A percentile compares a stretch with the other conserved stretches of the same genome.
These are phyloP conservation scores for Pandemis heparana DNA, from an alignment of 2,888 invertebrate species.

Conservation along the genomic window DNA sequence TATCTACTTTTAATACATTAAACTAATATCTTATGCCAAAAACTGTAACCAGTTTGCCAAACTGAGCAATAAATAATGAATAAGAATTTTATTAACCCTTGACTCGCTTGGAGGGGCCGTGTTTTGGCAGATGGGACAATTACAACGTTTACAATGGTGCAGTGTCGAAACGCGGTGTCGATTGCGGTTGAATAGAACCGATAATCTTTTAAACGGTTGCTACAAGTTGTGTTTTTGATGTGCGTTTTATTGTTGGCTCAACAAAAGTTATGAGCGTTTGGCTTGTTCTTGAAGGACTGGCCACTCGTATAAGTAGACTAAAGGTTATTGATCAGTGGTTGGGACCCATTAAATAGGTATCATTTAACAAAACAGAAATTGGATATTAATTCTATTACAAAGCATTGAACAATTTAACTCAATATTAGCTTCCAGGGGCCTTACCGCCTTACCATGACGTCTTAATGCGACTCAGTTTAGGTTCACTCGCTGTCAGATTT, in stretches of 20 bases:
- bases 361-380: too few species aligned
- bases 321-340: too few species aligned
- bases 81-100: conserved; percentile 32
- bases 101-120: conserved; percentile 44
- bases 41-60: not conserved
- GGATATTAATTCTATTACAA: too few species aligned
- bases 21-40: not conserved
- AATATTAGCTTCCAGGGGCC: too few species aligned
- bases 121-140: conserved; percentile 82
- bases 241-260: conserved; percentile 13
- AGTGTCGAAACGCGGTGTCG: conserved; percentile 66
- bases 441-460: too few species aligned
- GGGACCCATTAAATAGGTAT: too few species aligned
- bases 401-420: too few species aligned
- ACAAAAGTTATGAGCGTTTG: not conserved
- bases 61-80: conserved; percentile 16
- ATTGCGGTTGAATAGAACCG: conserved; percentile 76
- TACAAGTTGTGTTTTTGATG: conserved; percentile 29
- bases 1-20: too few species aligned
- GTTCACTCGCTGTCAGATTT: too few species aligned
- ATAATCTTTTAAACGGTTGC: conserved; percentile 72
- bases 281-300: too few species aligned
- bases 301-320: too few species aligned
- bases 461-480: too few species aligned
- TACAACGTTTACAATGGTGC: conserved; percentile 58